Conservation (phyloP, 2,113 vertebrate genomes). For the Hippopotamus amphibius region DNA sequence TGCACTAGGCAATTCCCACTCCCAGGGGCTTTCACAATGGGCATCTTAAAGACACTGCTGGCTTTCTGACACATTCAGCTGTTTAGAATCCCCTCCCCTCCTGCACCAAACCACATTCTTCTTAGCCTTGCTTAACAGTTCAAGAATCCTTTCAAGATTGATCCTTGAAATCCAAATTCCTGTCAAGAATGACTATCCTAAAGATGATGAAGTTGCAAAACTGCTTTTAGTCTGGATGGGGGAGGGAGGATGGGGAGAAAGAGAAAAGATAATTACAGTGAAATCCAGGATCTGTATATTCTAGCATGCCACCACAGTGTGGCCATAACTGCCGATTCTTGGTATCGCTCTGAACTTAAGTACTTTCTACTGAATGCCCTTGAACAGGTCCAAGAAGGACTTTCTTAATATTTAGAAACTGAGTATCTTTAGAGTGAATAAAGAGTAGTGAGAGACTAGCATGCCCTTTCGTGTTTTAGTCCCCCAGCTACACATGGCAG, state of each 20-base stretch:
- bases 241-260: not conserved
- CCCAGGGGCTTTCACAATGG: not conserved
- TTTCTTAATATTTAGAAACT: not conserved
- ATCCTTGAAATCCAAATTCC: not conserved
- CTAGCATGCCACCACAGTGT: accelerated
- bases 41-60: not conserved
- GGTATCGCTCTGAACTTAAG: not conserved
- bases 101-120: not conserved
- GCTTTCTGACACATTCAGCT: not conserved
- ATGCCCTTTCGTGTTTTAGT: not conserved
- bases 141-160: not conserved
- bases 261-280: not conserved
- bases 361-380: not conserved
- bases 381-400: not conserved
- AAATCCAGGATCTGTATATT: not conserved
- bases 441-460: not conserved
- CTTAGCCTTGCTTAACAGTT: not conserved
- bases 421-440: not conserved
- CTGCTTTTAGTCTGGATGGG: not conserved
- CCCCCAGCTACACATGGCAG: not conserved
- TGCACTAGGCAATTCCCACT: not conserved
- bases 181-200: not conserved
- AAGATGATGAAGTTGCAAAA: not conserved
- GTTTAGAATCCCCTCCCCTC: not conserved
- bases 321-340: not conserved